A percentile compares a stretch with the other conserved stretches of the same genome.
These are phyloP conservation scores for Paedocypris micromegethes DNA, from an alignment of 2,797 vertebrate species.

Conservation along the genomic window DNA sequence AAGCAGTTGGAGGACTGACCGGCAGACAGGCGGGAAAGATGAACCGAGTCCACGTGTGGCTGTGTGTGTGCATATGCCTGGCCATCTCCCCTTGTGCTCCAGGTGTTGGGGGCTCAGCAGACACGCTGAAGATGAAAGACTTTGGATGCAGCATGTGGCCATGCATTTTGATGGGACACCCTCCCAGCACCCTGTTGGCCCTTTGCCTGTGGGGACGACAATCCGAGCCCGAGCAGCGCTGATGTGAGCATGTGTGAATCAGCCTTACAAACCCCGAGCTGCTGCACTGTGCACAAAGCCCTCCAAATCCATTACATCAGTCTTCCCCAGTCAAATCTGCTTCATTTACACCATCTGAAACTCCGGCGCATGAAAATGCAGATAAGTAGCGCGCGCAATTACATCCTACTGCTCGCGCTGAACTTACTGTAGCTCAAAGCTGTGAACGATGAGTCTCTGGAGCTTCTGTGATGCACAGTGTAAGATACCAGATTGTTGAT, in stretches of 20 bases:
- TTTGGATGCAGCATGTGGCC: constrained; percentile 68
- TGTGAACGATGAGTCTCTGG: constrained; percentile 12
- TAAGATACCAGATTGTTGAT: constrained; percentile 52
- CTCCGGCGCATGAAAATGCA: constrained; percentile 37
- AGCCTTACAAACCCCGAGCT: constrained; percentile 17
- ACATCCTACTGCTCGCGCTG: constrained; percentile 44
- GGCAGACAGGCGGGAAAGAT: constrained; percentile 36
- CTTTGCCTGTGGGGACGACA: constrained; percentile 49
- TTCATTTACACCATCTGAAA: constrained; percentile 48
- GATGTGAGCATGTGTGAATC: neutral
- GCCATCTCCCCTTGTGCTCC: constrained; percentile 39
- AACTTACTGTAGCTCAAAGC: constrained; percentile 39
- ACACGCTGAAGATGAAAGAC: constrained; percentile 58
- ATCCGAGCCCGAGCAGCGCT: constrained; percentile 19
- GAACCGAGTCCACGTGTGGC: constrained; percentile 29
- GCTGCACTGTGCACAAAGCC: constrained; percentile 7
- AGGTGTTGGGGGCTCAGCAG: constrained; percentile 62
- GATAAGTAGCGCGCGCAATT: constrained; percentile 50
- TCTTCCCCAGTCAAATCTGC: constrained; percentile 45
- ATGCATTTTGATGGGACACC: constrained; percentile 55
- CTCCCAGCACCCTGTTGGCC: constrained; percentile 48
- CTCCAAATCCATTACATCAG: constrained; percentile 15
- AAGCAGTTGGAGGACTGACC: constrained; percentile 62
- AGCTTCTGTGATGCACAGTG: constrained; percentile 15
- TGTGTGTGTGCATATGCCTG: constrained; percentile 40